Evolutionary conservation across 2,888 invertebrate genomes (phyloP).

Genomic region (Eristalis tenax): DNA sequence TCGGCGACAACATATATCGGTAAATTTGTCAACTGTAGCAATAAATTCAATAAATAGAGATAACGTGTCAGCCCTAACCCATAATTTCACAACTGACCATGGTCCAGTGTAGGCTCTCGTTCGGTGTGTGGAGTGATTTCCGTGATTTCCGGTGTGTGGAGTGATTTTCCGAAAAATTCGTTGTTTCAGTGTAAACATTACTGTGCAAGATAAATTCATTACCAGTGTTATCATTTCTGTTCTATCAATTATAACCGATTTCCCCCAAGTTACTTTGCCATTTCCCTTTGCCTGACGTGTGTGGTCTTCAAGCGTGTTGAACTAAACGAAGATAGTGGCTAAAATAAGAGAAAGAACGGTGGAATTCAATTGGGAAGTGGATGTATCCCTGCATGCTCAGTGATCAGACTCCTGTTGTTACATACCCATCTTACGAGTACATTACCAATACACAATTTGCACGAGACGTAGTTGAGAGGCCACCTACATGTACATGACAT

Average conservation of each 20-base stretch:
- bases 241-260: background rate
- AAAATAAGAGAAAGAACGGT: background rate
- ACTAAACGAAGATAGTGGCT: background rate
- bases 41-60: background rate
- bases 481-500: too few species aligned
- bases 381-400: too few species aligned
- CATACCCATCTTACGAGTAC: too few species aligned
- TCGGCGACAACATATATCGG: background rate
- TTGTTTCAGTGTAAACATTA: background rate
- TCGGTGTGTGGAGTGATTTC: background rate
- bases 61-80: background rate
- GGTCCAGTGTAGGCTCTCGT: too few species aligned
- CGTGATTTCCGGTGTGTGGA: too few species aligned
- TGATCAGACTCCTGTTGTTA: background rate
- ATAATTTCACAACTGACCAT: too few species aligned
- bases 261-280: background rate
- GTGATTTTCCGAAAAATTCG: background rate
- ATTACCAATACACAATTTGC: too few species aligned
- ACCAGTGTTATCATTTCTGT: slow-evolving; percentile 2
- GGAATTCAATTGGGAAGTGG: background rate
- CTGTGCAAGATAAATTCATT: background rate
- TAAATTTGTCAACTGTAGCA: background rate
- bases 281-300: background rate
- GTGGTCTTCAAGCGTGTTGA: background rate
- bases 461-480: too few species aligned